phyloP scores from a whole-genome alignment of 2,113 vertebrate genomes.

The Vimba vimba region DNA sequence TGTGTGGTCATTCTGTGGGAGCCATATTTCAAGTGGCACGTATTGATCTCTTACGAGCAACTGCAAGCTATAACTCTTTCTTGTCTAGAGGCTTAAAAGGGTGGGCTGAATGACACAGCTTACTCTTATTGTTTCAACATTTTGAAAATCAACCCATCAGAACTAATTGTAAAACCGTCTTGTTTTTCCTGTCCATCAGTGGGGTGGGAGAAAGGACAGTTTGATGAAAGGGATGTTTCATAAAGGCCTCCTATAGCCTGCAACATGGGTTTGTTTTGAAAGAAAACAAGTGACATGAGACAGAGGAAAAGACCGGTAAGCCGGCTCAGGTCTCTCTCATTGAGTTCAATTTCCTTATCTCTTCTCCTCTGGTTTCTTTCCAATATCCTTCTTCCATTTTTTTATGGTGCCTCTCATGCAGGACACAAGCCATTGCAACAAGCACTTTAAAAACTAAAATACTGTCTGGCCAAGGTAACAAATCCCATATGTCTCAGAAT shows the following conservation, averaged over 20 bases:
- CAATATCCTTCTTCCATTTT: slow-evolving; percentile 66
- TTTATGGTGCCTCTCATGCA: slow-evolving; percentile 17
- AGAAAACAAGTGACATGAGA: slow-evolving; percentile 70
- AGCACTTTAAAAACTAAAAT: slow-evolving; percentile 62
- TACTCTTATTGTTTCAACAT: slow-evolving; percentile 20
- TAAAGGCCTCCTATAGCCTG: slow-evolving; percentile 59
- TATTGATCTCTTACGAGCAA: slow-evolving; percentile 46
- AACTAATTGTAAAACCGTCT: slow-evolving; percentile 2
- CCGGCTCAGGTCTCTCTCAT: slow-evolving; percentile 51
- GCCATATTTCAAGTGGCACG: slow-evolving; percentile 33
- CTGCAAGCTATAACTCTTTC: slow-evolving; percentile 46
- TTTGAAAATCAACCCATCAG: slow-evolving; percentile 25
- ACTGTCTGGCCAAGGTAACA: slow-evolving; percentile 67
- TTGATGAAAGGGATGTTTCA: slow-evolving; percentile 63
- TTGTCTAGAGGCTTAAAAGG: slow-evolving; percentile 26
- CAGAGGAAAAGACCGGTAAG: slow-evolving; percentile 64
- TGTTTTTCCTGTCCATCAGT: slow-evolving; percentile 4
- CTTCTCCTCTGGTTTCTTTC: slow-evolving; percentile 68
- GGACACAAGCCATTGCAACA: slow-evolving; percentile 59
- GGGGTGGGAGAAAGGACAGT: neutral
- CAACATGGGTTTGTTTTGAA: slow-evolving; percentile 65
- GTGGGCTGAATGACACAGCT: slow-evolving; percentile 12
- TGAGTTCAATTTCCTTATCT: slow-evolving; percentile 75
- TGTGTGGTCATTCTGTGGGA: slow-evolving; percentile 49
- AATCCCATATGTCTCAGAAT: slow-evolving; percentile 68